These are phyloP conservation scores for Actinernus sp. DNA, from an alignment of 92 coral and sea anemone species.

Conservation along the genomic window DNA sequence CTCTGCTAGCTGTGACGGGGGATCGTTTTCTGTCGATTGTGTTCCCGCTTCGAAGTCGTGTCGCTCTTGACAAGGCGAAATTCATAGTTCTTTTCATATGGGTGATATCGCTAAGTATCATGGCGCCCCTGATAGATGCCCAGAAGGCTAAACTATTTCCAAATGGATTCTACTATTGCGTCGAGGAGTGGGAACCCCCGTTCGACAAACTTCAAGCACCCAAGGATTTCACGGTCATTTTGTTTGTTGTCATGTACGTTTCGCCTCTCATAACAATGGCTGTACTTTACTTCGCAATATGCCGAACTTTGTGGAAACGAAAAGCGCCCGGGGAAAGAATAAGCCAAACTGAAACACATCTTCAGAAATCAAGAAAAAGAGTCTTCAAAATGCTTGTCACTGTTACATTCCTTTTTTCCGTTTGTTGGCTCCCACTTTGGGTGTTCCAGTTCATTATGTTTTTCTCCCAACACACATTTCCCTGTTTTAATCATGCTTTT, in stretches of 20 bases:
- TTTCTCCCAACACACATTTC: conserved; percentile 40
- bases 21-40: conserved; percentile 65
- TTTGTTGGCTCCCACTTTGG: conserved; percentile 71
- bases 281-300: conserved; percentile 46
- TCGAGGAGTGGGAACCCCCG: conserved; percentile 62
- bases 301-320: conserved; percentile 56
- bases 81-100: conserved; percentile 46
- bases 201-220: conserved; percentile 44
- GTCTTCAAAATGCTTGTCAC: conserved; percentile 59
- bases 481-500: conserved; percentile 42
- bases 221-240: conserved; percentile 47
- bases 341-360: conserved; percentile 40
- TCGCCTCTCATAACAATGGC: conserved; percentile 56
- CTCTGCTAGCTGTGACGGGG: conserved; percentile 56
- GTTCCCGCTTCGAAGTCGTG: conserved; percentile 55
- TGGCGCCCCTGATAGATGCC: conserved; percentile 62
- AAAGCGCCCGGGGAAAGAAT: conserved; percentile 57
- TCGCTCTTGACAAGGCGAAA: conserved; percentile 41
- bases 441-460: conserved; percentile 57
- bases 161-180: conserved; percentile 25
- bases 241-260: conserved; percentile 60
- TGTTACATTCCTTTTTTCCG: conserved; percentile 39
- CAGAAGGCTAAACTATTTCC: conserved; percentile 27
- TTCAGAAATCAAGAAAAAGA: conserved; percentile 42
- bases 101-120: conserved; percentile 37